Percentiles rank a stretch among this genome's conserved stretches.
phyloP scores from a whole-genome alignment of 2,797 vertebrate genomes.

The Gastrophryne carolinensis region DNA sequence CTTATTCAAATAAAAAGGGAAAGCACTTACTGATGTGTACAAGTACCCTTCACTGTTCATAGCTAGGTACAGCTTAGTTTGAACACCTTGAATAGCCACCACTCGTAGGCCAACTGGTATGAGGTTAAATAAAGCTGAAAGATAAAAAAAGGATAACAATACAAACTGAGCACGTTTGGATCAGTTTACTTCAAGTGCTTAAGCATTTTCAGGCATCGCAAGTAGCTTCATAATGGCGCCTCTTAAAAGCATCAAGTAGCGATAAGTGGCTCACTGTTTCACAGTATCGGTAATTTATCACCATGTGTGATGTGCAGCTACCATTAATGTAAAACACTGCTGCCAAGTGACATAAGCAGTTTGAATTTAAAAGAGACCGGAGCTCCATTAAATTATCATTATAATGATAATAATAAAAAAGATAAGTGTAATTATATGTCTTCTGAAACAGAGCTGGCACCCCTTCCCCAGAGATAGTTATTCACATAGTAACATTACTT shows the following conservation, averaged over 20 bases:
- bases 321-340: neutral
- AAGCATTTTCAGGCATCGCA: neutral
- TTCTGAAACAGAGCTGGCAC: neutral
- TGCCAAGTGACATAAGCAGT: neutral
- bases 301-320: neutral
- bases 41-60: constrained; percentile 98
- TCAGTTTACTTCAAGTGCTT: neutral
- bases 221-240: neutral
- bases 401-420: neutral
- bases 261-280: neutral
- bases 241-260: neutral
- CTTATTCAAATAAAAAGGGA: neutral
- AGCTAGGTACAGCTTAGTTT: constrained; percentile 96
- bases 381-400: neutral
- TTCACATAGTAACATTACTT: neutral
- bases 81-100: constrained; percentile 98
- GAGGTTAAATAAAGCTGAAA: constrained; percentile 94
- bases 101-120: constrained; percentile 98
- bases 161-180: neutral
- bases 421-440: neutral
- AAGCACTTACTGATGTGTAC: constrained; percentile 93
- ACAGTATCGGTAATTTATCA: neutral
- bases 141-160: constrained; percentile 55
- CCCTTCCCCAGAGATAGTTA: neutral
- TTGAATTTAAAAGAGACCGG: neutral